phyloP scores from a whole-genome alignment of 2,113 vertebrate genomes.

The Serilophus lunatus region DNA sequence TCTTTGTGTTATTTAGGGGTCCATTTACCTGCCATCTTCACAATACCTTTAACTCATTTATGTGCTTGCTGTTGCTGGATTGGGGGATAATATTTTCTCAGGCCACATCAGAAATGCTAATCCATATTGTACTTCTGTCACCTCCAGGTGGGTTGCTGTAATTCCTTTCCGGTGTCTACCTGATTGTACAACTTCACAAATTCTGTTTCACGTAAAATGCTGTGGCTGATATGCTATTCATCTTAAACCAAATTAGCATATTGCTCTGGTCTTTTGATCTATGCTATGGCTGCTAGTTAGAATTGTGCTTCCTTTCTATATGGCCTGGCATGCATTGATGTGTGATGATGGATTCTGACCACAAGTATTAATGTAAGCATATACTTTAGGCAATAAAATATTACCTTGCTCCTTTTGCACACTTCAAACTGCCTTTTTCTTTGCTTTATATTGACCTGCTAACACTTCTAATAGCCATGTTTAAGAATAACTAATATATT shows the following conservation, averaged over 20 bases:
- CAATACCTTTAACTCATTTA: not conserved
- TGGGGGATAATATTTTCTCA: conserved; percentile 37
- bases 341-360: not conserved
- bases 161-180: conserved; percentile 51
- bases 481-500: conserved; percentile 26
- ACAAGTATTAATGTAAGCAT: conserved; percentile 19
- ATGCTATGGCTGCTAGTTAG: conserved; percentile 16
- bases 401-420: not conserved
- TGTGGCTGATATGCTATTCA: conserved; percentile 13
- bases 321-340: not conserved
- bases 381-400: conserved; percentile 15
- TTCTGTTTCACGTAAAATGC: conserved; percentile 52
- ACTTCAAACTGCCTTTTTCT: conserved; percentile 1
- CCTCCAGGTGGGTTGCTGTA: conserved; percentile 51
- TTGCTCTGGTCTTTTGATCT: conserved; percentile 51
- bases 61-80: not conserved
- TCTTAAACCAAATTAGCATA: conserved; percentile 58
- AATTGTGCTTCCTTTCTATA: not conserved
- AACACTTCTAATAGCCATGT: not conserved
- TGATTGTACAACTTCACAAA: conserved; percentile 52
- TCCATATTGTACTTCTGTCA: conserved; percentile 38
- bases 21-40: not conserved
- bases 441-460: conserved; percentile 14
- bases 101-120: conserved; percentile 26
- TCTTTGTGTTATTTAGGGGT: not conserved